Evolutionary conservation across 2,888 invertebrate species (phyloP).

Genomic region (Xanthia togata): DNA sequence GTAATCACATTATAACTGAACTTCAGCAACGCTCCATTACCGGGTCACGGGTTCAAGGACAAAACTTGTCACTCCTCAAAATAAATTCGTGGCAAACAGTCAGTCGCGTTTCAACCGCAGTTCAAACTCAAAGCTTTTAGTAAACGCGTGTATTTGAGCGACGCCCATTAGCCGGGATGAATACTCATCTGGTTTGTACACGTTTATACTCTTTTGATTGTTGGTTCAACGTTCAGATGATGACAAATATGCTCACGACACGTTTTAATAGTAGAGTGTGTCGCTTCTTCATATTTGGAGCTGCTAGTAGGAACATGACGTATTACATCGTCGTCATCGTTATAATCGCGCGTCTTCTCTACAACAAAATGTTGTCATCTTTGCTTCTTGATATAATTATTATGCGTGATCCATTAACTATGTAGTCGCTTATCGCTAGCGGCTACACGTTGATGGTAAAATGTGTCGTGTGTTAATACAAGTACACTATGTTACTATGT

Average conservation of each 20-base stretch:
- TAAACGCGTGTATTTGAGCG: slow-evolving; percentile 52
- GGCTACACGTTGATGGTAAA: slow-evolving; percentile 1
- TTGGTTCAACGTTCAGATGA: slow-evolving; percentile 35
- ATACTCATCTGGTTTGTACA: slow-evolving; percentile 50
- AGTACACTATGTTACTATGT: neutral
- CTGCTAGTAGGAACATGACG: slow-evolving; percentile 6
- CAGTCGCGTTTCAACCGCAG: slow-evolving; percentile 19
- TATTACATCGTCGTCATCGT: slow-evolving; percentile 9
- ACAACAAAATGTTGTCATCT: slow-evolving; percentile 11
- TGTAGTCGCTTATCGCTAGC: neutral
- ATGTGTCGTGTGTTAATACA: neutral
- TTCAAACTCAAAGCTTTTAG: slow-evolving; percentile 56
- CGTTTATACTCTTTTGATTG: slow-evolving; percentile 48
- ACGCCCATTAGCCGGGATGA: slow-evolving; percentile 43
- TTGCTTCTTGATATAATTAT: slow-evolving; percentile 20
- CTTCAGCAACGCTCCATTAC: slow-evolving; percentile 3
- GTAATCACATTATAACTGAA: slow-evolving; percentile 39
- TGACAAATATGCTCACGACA: slow-evolving; percentile 46
- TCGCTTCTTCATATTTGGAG: neutral
- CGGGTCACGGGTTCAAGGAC: slow-evolving; percentile 49
- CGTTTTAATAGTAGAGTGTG: slow-evolving; percentile 22
- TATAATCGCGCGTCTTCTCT: neutral
- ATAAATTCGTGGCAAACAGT: slow-evolving; percentile 42
- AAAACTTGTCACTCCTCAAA: slow-evolving; percentile 20
- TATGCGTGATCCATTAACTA: slow-evolving; percentile 24